phyloP scores from a whole-genome alignment of 2,888 invertebrate species.

The Esperia sulphurella region DNA sequence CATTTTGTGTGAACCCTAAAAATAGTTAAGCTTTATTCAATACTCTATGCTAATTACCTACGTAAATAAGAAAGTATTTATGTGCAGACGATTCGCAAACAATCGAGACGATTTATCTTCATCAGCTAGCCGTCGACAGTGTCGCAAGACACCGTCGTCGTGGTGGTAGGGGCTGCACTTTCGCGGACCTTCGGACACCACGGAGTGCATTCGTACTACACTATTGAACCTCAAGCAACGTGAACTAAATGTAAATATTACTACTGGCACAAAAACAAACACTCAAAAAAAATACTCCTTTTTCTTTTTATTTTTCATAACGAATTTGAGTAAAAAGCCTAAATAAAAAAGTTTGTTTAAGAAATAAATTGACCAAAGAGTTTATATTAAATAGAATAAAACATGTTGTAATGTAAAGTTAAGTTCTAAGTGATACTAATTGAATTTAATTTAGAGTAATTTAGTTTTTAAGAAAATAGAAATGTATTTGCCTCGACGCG shows the following conservation, averaged over 20 bases:
- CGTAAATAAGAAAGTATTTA: neutral
- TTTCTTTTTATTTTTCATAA: neutral
- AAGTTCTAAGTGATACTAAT: neutral
- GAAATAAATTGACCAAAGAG: neutral
- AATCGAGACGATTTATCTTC: neutral
- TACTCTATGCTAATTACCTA: no score
- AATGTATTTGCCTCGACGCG: constrained; percentile 35
- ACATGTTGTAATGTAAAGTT: no score
- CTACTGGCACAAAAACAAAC: neutral
- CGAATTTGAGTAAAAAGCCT: no score
- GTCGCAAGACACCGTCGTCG: constrained; percentile 33
- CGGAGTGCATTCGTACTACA: neutral
- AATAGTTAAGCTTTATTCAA: no score
- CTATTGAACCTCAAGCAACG: constrained; percentile 1
- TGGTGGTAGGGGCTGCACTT: constrained; percentile 52
- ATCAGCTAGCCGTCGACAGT: constrained; percentile 13
- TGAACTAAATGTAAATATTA: neutral
- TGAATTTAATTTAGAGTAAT: neutral
- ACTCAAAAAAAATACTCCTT: neutral
- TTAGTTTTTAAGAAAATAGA: constrained; percentile 9
- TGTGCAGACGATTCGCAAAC: neutral
- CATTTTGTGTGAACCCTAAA: no score
- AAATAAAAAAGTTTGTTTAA: neutral
- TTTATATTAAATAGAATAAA: no score
- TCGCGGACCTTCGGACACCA: constrained; percentile 37